Percentiles rank a stretch among this genome's conserved stretches.
phyloP scores from a whole-genome alignment of 2,113 vertebrate species.

The Mystacornis crossleyi region DNA sequence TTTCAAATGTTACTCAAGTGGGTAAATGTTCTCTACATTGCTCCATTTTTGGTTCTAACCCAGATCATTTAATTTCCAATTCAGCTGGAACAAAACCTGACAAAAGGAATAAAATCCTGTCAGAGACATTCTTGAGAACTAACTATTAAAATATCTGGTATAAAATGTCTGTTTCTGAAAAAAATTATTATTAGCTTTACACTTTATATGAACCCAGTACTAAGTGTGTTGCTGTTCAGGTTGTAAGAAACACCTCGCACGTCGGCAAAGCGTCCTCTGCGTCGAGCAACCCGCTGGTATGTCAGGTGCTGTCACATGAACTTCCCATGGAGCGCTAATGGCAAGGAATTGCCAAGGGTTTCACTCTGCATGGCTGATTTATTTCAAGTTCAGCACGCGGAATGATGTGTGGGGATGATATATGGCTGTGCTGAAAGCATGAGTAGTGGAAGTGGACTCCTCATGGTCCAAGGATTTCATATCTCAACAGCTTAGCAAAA shows the following conservation, averaged over 20 bases:
- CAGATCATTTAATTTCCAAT: neutral
- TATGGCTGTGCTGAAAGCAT: neutral
- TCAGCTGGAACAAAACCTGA: neutral
- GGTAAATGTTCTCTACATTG: neutral
- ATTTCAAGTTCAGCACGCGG: neutral
- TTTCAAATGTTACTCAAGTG: neutral
- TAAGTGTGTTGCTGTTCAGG: slow-evolving; percentile 75
- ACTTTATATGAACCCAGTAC: neutral
- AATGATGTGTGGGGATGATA: neutral
- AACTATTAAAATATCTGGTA: neutral
- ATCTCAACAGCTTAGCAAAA: neutral
- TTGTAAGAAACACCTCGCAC: slow-evolving; percentile 84
- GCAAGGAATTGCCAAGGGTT: neutral
- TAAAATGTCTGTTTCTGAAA: neutral
- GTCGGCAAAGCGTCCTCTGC: slow-evolving; percentile 74
- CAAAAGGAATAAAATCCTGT: neutral
- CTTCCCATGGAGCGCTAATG: neutral
- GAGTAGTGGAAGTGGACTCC: neutral
- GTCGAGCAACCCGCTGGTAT: slow-evolving; percentile 83
- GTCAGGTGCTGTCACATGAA: slow-evolving; percentile 18
- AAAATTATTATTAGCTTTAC: neutral
- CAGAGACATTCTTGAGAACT: neutral
- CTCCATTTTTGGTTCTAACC: neutral
- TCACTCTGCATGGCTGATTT: neutral
- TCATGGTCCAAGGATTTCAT: neutral